These are phyloP conservation scores for Salvelinus sp. DNA, from an alignment of 2,113 vertebrate genomes.

Conservation along the genomic window DNA sequence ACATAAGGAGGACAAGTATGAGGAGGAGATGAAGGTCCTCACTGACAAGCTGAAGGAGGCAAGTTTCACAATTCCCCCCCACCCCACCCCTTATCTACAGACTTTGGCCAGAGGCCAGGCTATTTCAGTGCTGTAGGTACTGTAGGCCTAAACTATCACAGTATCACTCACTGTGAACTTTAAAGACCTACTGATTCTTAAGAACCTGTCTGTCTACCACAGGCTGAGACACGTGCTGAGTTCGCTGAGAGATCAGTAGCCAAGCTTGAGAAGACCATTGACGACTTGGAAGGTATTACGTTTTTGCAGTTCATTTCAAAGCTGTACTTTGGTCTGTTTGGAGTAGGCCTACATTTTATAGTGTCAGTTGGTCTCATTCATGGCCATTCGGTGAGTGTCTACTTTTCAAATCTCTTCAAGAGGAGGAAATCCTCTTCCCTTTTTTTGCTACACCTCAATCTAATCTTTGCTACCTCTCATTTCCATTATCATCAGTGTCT, in stretches of 20 bases:
- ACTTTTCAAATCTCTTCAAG: not conserved
- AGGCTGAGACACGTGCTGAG: conserved; percentile 99
- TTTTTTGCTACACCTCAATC: conserved; percentile 9
- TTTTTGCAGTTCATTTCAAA: conserved; percentile 21
- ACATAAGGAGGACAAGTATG: conserved; percentile 98
- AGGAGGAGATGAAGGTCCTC: conserved; percentile 98
- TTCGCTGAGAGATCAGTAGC: conserved; percentile 98
- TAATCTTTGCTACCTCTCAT: conserved; percentile 17
- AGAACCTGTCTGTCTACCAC: conserved; percentile 39
- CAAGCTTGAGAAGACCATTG: conserved; percentile 99
- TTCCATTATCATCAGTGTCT: not conserved
- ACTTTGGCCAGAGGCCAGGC: conserved; percentile 13
- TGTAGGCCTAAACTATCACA: not conserved
- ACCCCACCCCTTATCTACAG: conserved; percentile 8
- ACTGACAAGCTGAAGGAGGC: conserved; percentile 99
- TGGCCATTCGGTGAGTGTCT: conserved; percentile 19
- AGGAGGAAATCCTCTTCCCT: not conserved
- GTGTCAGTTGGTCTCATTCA: conserved; percentile 5
- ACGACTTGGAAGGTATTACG: conserved; percentile 96
- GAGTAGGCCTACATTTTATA: not conserved
- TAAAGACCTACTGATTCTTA: not conserved
- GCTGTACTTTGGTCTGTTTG: not conserved
- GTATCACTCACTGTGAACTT: not conserved
- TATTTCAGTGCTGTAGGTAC: not conserved
- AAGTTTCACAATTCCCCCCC: conserved; percentile 46